phyloP scores from a whole-genome alignment of 2,797 vertebrate species.

The Phrynocephalus guinanensis region DNA sequence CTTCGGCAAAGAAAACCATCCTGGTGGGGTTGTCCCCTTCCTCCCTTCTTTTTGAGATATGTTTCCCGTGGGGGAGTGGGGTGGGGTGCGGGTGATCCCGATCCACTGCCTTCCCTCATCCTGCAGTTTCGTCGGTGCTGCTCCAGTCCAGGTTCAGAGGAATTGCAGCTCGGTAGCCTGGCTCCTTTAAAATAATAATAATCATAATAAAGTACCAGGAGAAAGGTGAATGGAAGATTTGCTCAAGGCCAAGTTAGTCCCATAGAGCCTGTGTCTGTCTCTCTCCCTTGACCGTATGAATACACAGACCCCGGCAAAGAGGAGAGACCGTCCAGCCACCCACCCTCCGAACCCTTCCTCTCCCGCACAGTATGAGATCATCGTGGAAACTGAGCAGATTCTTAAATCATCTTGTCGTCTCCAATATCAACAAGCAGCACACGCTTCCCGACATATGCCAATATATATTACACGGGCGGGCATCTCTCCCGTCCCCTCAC shows the following conservation, averaged over 20 bases:
- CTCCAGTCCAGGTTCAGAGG: background rate
- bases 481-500: background rate
- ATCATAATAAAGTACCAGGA: background rate
- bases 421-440: conserved; percentile 26
- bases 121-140: too few species aligned
- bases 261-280: background rate
- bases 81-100: background rate
- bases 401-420: conserved; percentile 46
- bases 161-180: background rate
- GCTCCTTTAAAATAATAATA: background rate
- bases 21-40: background rate
- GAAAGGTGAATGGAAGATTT: too few species aligned
- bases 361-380: conserved; percentile 25
- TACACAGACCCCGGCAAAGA: background rate
- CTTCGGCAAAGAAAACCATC: background rate
- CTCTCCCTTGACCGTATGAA: background rate
- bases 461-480: conserved; percentile 8
- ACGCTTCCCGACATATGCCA: conserved; percentile 31
- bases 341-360: too few species aligned
- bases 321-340: background rate
- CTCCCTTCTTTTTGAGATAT: too few species aligned
- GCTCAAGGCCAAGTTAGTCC: background rate
- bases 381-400: conserved; percentile 24
- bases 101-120: background rate
- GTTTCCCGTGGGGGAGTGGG: background rate